Conservation (phyloP, 2,113 vertebrate genomes). For the Melanostigma gelatinosum region DNA sequence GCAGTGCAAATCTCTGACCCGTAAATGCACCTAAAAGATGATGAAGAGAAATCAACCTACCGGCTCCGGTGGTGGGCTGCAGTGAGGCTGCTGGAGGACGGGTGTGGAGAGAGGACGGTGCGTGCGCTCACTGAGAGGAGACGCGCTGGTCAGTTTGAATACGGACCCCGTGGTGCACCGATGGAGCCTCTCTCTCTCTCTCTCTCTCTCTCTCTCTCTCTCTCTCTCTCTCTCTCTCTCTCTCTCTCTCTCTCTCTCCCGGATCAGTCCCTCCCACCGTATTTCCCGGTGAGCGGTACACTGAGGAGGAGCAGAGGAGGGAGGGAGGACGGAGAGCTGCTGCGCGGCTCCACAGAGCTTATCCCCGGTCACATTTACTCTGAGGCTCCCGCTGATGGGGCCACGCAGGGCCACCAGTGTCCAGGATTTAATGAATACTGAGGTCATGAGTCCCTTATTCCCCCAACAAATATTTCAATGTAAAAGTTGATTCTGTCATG, state of each 20-base stretch:
- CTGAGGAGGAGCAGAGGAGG: slow-evolving; percentile 15
- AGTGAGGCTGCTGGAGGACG: slow-evolving; percentile 1
- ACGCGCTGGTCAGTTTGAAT: slow-evolving; percentile 80
- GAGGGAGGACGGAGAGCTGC: background rate
- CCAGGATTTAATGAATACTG: background rate
- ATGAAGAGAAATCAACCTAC: slow-evolving; percentile 45
- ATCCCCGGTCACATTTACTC: background rate
- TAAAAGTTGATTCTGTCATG: background rate
- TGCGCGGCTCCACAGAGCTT: slow-evolving; percentile 7
- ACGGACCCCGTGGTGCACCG: slow-evolving; percentile 67
- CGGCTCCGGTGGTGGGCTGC: slow-evolving; percentile 20
- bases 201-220: slow-evolving; percentile 19
- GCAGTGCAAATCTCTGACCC: background rate
- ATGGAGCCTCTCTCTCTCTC: slow-evolving; percentile 14
- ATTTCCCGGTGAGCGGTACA: slow-evolving; percentile 37
- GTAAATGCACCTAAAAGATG: background rate
- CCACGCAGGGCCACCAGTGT: background rate
- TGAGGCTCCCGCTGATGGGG: no score
- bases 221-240: slow-evolving; percentile 35
- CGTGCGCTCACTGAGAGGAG: slow-evolving; percentile 5
- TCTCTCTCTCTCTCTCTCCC: slow-evolving; percentile 50
- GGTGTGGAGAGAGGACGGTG: background rate
- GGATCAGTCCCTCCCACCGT: slow-evolving; percentile 30
- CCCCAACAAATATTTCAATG: background rate
- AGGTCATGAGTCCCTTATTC: background rate